Evolutionary conservation across 1,140 invertebrate genomes (phyloP).

Genomic region (Papilio polyxenes): DNA sequence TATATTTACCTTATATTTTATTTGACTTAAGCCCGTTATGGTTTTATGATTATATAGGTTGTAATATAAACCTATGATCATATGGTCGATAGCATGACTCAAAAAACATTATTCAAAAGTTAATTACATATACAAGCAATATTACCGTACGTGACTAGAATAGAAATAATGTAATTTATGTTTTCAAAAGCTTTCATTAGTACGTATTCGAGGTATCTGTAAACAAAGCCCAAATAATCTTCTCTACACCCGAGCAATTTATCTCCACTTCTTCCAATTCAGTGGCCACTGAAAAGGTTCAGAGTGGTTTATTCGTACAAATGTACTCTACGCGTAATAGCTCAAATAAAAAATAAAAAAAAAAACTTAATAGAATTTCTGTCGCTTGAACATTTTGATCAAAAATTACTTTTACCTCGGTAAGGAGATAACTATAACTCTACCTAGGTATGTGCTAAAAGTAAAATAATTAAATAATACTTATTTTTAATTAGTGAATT

Average conservation of each 20-base stretch:
- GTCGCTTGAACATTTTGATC: neutral
- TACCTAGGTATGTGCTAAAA: neutral
- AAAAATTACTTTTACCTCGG: neutral
- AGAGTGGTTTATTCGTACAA: slow-evolving; percentile 27
- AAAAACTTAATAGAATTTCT: neutral
- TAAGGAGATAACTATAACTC: neutral
- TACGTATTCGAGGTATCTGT: neutral
- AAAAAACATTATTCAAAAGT: neutral
- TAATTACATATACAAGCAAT: neutral
- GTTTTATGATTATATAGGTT: too few species aligned
- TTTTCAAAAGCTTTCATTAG: slow-evolving; percentile 24
- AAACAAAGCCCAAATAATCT: slow-evolving; percentile 38
- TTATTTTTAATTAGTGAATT: too few species aligned
- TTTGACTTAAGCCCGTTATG: too few species aligned
- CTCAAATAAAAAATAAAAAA: neutral
- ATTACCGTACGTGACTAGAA: slow-evolving; percentile 10
- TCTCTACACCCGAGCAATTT: slow-evolving; percentile 36
- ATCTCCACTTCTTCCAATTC: slow-evolving; percentile 36
- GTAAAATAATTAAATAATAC: too few species aligned
- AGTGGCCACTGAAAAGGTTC: slow-evolving; percentile 29
- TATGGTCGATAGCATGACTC: neutral
- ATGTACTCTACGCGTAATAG: neutral
- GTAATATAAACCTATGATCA: too few species aligned
- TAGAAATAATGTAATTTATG: neutral
- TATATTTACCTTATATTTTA: too few species aligned